These are phyloP conservation scores for Prietella phreatophila DNA, from an alignment of 2,113 vertebrate species.

Conservation along the genomic window DNA sequence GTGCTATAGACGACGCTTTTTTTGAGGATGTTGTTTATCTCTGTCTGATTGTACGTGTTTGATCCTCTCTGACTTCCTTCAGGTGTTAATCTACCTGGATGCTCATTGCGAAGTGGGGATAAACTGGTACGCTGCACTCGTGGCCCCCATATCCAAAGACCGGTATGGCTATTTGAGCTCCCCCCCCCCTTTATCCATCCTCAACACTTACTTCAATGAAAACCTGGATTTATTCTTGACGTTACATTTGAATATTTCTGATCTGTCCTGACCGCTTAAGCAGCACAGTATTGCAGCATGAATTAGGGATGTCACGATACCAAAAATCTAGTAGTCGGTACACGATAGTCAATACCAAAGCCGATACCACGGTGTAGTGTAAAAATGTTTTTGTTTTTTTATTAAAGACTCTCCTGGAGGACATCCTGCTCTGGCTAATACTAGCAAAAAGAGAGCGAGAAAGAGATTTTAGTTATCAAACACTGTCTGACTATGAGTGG, in stretches of 20 bases:
- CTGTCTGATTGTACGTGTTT: slow-evolving; percentile 1
- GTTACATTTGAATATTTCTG: background rate
- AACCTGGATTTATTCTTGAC: background rate
- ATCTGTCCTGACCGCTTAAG: background rate
- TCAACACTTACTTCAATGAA: background rate
- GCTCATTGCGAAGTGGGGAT: slow-evolving; percentile 96
- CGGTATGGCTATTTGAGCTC: slow-evolving; percentile 77
- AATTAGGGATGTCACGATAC: background rate
- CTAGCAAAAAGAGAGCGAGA: too few relatives aligned
- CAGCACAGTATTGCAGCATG: background rate
- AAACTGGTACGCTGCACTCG: slow-evolving; percentile 94
- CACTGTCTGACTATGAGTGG: too few relatives aligned
- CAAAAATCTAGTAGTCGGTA: too few relatives aligned
- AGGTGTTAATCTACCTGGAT: slow-evolving; percentile 97
- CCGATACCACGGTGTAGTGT: too few relatives aligned
- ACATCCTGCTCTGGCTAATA: too few relatives aligned
- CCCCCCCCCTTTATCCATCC: background rate
- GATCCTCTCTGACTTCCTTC: background rate
- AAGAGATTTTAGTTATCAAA: too few relatives aligned
- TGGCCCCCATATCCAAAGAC: slow-evolving; percentile 96
- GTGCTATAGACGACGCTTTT: background rate
- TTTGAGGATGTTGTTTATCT: background rate
- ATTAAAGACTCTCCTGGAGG: too few relatives aligned
- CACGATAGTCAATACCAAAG: too few relatives aligned
- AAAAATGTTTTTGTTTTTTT: too few relatives aligned